Conservation (phyloP, 1,140 invertebrate genomes). For the Vanessa tameamea region DNA sequence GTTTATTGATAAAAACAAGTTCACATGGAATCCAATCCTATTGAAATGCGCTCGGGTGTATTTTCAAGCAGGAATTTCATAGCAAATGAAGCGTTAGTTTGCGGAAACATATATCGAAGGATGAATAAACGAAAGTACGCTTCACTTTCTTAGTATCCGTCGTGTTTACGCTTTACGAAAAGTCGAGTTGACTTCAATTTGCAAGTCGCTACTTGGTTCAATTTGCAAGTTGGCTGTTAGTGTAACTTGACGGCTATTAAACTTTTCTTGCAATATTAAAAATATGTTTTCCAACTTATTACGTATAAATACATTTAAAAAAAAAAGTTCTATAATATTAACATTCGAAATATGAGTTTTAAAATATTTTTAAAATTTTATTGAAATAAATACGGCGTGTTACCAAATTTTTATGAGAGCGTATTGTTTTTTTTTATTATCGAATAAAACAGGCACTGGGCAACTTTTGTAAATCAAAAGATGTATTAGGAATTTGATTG, state of each 20-base stretch:
- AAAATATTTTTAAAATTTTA: too few species aligned
- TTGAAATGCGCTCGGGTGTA: background rate
- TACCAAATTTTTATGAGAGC: too few species aligned
- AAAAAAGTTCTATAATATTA: too few species aligned
- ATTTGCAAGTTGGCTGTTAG: background rate
- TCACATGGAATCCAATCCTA: background rate
- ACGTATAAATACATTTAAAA: background rate
- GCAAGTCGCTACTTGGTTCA: slow-evolving; percentile 1
- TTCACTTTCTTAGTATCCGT: slow-evolving; percentile 16
- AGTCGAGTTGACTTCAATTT: background rate
- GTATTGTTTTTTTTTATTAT: too few species aligned
- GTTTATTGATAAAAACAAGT: background rate
- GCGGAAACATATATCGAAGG: slow-evolving; percentile 33
- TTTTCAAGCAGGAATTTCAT: slow-evolving; percentile 13
- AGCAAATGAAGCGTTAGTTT: slow-evolving; percentile 34
- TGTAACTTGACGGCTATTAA: background rate
- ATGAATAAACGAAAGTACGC: slow-evolving; percentile 28
- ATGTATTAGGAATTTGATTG: too few species aligned
- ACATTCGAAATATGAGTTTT: too few species aligned
- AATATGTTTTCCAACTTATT: background rate
- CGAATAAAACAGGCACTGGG: too few species aligned
- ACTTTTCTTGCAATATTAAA: background rate
- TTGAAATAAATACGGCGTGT: too few species aligned
- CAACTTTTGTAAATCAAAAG: too few species aligned
- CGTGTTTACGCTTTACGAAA: slow-evolving; percentile 7